Base-by-base conservation (phyloP, 2,797 vertebrate genomes). In the Ceryle rudis region DNA sequence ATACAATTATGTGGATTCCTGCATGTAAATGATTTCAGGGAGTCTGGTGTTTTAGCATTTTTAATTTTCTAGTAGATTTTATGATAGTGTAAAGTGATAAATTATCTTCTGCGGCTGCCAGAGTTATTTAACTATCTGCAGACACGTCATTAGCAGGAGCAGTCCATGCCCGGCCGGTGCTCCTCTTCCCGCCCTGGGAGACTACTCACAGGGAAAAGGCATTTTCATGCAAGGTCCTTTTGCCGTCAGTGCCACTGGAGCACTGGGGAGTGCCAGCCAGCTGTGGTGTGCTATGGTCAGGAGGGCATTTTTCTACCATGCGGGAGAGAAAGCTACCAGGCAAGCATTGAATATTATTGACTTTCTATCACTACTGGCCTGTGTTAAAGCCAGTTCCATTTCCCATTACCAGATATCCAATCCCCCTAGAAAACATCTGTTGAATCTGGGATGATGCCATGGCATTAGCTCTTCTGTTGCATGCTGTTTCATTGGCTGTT, bases 391-490 rank as follows among this genome's bases (percentile, higher is more conserved):
- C 67, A 94, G 89, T 95, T 96, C 87, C 82, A 95, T 95, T 97
- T 97, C 96, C 93, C 89, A 94, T 94, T 97, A 96, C 93, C 90
- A 97, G 94, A 95, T 93, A 97, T 96, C 90, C 95, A 97, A 88
- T 96, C 96, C 95, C 93, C 87, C 95, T 96, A 96, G 89, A 97
- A 97, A 95, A 97, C 93, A 93, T 96, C 95, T 96, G 93, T 91
- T 96, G 95, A 96, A 95, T 95, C 93, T 96, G 96, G 94, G 95
- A 96, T 91, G 72, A 93, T 94, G 93, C 93, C 94, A 96, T 62
- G 92, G 82, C 83, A 95, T 96, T 97, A 91, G 89, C 62, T 93
- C 74, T 83, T 96, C 75, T 89, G 83, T 94, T 94, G 90, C 90
- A 82, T 84, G 88, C 85, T 94, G 91, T 93, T 96, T 97, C 93